Conservation (phyloP, 2,888 invertebrate species). For the Lobophora halterata region DNA sequence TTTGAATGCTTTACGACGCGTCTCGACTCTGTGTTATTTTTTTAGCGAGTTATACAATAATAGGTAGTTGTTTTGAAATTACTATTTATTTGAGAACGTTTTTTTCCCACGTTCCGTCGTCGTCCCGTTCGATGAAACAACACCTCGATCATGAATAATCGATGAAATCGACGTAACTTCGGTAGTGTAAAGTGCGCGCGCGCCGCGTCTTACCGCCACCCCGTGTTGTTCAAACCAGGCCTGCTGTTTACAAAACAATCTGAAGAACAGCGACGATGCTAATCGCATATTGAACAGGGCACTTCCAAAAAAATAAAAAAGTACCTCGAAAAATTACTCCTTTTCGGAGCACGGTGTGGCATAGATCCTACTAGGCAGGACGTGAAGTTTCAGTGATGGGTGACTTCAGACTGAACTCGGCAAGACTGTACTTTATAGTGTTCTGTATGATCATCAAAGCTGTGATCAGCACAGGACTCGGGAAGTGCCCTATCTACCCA, state of each 20-base stretch:
- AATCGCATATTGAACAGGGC: constrained; percentile 9
- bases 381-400: constrained; percentile 53
- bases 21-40: too few species aligned
- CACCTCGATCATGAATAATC: constrained; percentile 33
- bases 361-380: constrained; percentile 21
- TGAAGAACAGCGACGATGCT: constrained; percentile 12
- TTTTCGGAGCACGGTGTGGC: constrained; percentile 7
- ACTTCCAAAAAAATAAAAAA: constrained; percentile 2
- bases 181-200: constrained; percentile 23
- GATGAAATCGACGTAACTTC: constrained; percentile 28
- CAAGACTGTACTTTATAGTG: constrained; percentile 45
- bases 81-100: too few species aligned
- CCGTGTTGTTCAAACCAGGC: constrained; percentile 24
- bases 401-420: constrained; percentile 52
- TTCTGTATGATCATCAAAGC: constrained; percentile 45
- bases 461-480: constrained; percentile 78
- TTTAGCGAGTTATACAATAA: too few species aligned
- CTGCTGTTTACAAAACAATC: constrained; percentile 36
- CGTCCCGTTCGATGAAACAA: constrained; percentile 16
- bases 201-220: constrained; percentile 24
- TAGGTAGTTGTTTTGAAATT: too few species aligned
- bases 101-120: constrained; percentile 2
- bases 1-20: too few species aligned
- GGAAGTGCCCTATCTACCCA: constrained; percentile 85
- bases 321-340: not conserved